phyloP scores from a whole-genome alignment of 2,113 vertebrate species.

The Nesoenas mayeri region DNA sequence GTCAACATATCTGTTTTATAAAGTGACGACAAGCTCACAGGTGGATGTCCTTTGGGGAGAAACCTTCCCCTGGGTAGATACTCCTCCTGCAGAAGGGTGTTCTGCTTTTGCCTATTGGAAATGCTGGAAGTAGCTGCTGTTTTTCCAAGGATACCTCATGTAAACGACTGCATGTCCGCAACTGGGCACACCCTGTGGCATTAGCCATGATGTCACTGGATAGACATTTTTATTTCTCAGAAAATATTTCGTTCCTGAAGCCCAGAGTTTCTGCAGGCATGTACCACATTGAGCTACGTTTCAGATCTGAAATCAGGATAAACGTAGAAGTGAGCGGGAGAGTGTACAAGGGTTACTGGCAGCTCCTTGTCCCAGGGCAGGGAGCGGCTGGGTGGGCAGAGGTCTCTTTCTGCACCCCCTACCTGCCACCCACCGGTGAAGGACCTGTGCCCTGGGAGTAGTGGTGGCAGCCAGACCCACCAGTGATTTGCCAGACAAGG shows the following conservation, averaged over 20 bases:
- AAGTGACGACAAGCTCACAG: background rate
- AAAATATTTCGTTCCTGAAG: background rate
- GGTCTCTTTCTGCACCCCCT: background rate
- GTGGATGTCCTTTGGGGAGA: background rate
- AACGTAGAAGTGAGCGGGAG: accelerated
- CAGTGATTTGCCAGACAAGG: background rate
- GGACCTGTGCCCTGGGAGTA: background rate
- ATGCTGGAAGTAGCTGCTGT: background rate
- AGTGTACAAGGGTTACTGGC: accelerated
- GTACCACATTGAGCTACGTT: background rate
- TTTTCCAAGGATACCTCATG: background rate
- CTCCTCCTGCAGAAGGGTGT: background rate
- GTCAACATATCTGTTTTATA: background rate
- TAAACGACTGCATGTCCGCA: background rate
- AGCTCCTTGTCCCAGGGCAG: background rate
- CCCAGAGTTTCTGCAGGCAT: background rate
- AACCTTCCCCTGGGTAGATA: background rate
- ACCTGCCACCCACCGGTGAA: background rate
- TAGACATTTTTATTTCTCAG: background rate
- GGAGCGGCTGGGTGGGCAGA: accelerated
- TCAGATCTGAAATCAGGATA: background rate
- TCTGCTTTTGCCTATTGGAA: constrained; percentile 11
- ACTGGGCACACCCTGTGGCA: background rate
- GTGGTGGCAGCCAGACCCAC: background rate
- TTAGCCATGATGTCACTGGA: background rate